Evolutionary conservation across 2,797 vertebrate genomes (phyloP).

Genomic region (Cynodonichthys magdalenae): DNA sequence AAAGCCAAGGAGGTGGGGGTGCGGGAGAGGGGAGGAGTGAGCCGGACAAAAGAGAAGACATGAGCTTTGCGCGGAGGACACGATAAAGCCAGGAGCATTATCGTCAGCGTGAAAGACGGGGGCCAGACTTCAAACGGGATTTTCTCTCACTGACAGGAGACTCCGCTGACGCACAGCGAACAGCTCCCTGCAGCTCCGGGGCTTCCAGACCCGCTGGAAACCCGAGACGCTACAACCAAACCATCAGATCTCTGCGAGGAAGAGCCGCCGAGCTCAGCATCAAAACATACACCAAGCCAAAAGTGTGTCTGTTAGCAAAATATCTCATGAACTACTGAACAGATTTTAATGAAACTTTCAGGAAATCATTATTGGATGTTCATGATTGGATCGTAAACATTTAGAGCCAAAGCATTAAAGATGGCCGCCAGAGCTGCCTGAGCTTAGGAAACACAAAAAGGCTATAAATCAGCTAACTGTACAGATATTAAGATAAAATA

Average conservation of each 20-base stretch:
- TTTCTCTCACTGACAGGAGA: slow-evolving; percentile 86
- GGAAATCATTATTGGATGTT: too few relatives aligned
- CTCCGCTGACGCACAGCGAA: slow-evolving; percentile 81
- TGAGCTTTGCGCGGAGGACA: slow-evolving; percentile 86
- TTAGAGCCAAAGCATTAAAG: too few relatives aligned
- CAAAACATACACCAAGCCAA: too few relatives aligned
- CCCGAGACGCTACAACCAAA: slow-evolving; percentile 73
- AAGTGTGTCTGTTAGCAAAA: too few relatives aligned
- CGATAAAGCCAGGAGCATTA: slow-evolving; percentile 87
- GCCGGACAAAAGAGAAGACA: slow-evolving; percentile 85
- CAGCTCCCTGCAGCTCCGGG: slow-evolving; percentile 78
- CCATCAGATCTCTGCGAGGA: slow-evolving; percentile 66
- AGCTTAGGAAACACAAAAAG: too few relatives aligned
- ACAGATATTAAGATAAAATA: too few relatives aligned
- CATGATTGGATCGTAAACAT: too few relatives aligned
- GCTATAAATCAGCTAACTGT: too few relatives aligned
- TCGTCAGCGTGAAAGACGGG: slow-evolving; percentile 85
- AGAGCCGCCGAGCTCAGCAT: slow-evolving; percentile 19
- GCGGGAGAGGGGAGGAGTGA: slow-evolving; percentile 78
- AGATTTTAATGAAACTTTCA: too few relatives aligned
- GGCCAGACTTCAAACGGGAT: slow-evolving; percentile 88
- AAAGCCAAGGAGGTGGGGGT: slow-evolving; percentile 77
- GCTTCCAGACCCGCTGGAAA: slow-evolving; percentile 71
- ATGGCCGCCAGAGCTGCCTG: too few relatives aligned
- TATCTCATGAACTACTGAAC: too few relatives aligned